phyloP scores from a whole-genome alignment of 2,113 vertebrate genomes.

The Bos javanicus region DNA sequence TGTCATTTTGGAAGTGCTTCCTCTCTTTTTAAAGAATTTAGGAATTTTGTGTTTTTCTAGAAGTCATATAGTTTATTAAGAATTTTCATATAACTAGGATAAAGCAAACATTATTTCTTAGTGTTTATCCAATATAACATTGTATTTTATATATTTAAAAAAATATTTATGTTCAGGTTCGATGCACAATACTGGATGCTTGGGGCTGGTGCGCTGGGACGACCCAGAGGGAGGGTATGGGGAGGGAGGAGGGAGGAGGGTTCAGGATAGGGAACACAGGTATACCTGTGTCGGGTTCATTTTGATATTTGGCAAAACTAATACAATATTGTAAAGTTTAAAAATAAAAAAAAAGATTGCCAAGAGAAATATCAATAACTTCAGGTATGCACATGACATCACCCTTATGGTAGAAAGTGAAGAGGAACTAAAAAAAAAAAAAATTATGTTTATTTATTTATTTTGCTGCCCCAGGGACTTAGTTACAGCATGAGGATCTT shows the following conservation, averaged over 20 bases:
- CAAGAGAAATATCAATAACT: too few species aligned
- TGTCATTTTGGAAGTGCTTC: neutral
- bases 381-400: too few species aligned
- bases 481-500: neutral
- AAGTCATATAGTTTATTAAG: neutral
- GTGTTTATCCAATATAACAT: neutral
- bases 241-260: too few species aligned
- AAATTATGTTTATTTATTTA: neutral
- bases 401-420: too few species aligned
- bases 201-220: too few species aligned
- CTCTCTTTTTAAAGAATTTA: neutral
- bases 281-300: too few species aligned
- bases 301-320: too few species aligned
- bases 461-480: neutral
- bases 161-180: neutral
- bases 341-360: too few species aligned
- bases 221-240: too few species aligned
- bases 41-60: neutral
- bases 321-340: too few species aligned
- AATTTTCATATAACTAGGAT: neutral
- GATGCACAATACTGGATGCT: too few species aligned
- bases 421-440: neutral
- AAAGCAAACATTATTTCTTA: neutral
- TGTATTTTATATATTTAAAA: neutral
- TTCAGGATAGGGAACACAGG: too few species aligned